Evolutionary conservation across 2,797 vertebrate genomes (phyloP).

Genomic region (Knipowitschia caucasica): DNA sequence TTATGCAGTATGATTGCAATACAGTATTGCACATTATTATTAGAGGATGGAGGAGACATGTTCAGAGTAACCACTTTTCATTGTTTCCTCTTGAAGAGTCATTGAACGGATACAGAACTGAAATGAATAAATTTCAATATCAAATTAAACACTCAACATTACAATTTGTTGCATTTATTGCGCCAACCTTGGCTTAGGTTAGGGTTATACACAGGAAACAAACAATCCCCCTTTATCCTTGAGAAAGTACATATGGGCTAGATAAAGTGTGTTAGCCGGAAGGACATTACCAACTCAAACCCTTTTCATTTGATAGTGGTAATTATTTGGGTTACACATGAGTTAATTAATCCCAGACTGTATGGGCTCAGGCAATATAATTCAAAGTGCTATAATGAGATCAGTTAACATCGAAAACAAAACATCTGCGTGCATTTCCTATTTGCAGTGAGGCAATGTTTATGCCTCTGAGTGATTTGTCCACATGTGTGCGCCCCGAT

Average conservation of each 20-base stretch:
- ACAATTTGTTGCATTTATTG: too few relatives aligned
- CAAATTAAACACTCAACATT: too few relatives aligned
- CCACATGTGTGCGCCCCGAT: constrained; percentile 57
- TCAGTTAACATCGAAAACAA: constrained; percentile 59
- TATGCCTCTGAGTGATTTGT: constrained; percentile 59
- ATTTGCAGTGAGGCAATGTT: constrained; percentile 65
- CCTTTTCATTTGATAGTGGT: constrained; percentile 44
- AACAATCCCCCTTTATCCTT: constrained; percentile 31
- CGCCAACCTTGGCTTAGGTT: too few relatives aligned
- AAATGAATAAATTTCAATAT: too few relatives aligned
- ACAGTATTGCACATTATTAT: too few relatives aligned
- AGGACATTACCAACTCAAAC: constrained; percentile 48
- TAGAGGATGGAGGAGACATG: too few relatives aligned
- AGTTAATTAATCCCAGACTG: constrained; percentile 47
- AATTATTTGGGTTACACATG: constrained; percentile 61
- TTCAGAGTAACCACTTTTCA: too few relatives aligned
- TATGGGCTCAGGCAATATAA: constrained; percentile 34
- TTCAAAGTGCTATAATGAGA: constrained; percentile 57
- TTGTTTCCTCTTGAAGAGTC: not conserved
- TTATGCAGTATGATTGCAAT: too few relatives aligned
- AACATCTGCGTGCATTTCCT: constrained; percentile 70
- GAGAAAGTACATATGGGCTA: constrained; percentile 27
- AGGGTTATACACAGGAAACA: constrained; percentile 28
- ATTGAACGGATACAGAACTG: not conserved
- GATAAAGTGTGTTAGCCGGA: constrained; percentile 41